phyloP scores from a whole-genome alignment of 2,888 invertebrate genomes.

The Steinernema scapterisci region DNA sequence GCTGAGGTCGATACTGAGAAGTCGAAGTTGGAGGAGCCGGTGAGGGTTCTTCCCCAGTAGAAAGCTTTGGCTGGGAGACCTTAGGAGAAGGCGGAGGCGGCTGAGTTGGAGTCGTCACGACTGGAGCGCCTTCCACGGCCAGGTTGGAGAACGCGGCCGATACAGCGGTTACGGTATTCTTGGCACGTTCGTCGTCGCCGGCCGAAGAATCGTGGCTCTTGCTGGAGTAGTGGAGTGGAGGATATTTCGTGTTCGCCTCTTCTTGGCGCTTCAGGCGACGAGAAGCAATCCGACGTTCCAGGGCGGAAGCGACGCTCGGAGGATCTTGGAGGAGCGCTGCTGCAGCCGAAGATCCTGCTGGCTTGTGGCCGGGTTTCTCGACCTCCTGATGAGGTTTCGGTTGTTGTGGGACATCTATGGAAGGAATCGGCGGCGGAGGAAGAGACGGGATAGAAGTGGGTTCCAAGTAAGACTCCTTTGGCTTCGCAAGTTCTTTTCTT shows the following conservation, averaged over 20 bases:
- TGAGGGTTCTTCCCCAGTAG: constrained; percentile 28
- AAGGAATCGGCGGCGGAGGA: background rate
- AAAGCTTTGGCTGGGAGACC: constrained; percentile 30
- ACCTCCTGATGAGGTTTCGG: background rate
- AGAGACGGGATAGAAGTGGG: background rate
- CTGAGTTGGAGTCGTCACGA: background rate
- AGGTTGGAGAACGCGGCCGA: constrained; percentile 61
- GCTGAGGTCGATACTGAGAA: constrained; percentile 12
- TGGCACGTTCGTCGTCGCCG: constrained; percentile 61
- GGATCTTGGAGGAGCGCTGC: constrained; percentile 33
- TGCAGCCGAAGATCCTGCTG: constrained; percentile 31
- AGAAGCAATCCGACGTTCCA: background rate
- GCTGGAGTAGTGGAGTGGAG: constrained; percentile 16
- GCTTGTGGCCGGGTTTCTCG: background rate
- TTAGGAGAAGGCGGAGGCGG: constrained; percentile 27
- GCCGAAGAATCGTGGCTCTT: constrained; percentile 25
- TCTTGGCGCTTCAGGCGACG: constrained; percentile 19
- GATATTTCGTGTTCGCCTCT: constrained; percentile 27
- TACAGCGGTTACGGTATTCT: constrained; percentile 65
- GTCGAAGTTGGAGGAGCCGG: constrained; percentile 27
- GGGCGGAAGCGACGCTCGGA: constrained; percentile 15
- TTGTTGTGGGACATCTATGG: no score
- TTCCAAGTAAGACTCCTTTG: constrained; percentile 5
- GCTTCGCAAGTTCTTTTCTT: background rate
- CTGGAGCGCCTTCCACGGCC: background rate